These are phyloP conservation scores for Malthinus flaveolus DNA, from an alignment of 2,888 invertebrate genomes.

Conservation along the genomic window DNA sequence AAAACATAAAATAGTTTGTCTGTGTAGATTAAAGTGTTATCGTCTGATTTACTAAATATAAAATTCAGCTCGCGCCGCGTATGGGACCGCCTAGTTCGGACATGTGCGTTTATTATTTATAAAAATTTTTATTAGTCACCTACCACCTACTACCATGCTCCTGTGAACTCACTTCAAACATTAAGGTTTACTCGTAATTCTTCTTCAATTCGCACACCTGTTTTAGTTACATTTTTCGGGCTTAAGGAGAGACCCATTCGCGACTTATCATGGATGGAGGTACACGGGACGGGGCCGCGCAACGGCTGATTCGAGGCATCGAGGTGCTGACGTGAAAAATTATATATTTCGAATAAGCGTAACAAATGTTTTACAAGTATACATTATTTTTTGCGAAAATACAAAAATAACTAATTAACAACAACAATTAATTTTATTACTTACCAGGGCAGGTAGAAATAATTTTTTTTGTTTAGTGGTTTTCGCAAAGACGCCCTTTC, in stretches of 20 bases:
- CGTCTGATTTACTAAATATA: slow-evolving; percentile 21
- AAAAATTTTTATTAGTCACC: slow-evolving; percentile 15
- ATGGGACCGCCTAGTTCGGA: slow-evolving; percentile 53
- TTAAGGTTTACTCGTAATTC: slow-evolving; percentile 10
- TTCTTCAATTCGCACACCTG: slow-evolving; percentile 13
- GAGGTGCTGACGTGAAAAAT: slow-evolving; percentile 51
- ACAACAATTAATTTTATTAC: slow-evolving; percentile 35
- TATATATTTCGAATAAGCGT: slow-evolving; percentile 48
- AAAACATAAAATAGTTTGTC: neutral
- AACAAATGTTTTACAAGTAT: slow-evolving; percentile 36
- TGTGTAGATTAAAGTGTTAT: slow-evolving; percentile 17
- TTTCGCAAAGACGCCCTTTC: slow-evolving; percentile 9
- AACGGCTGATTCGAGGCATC: slow-evolving; percentile 48
- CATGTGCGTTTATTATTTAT: slow-evolving; percentile 35
- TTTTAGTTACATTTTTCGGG: neutral
- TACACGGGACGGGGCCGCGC: slow-evolving; percentile 43
- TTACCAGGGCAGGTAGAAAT: slow-evolving; percentile 24
- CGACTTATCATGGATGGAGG: slow-evolving; percentile 45
- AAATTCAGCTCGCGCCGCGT: slow-evolving; percentile 37
- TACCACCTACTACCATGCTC: slow-evolving; percentile 48
- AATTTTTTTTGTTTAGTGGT: neutral
- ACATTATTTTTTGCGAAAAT: slow-evolving; percentile 40
- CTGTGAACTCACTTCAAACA: slow-evolving; percentile 47
- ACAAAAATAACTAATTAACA: slow-evolving; percentile 54
- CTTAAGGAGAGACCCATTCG: slow-evolving; percentile 33